Evolutionary conservation across 2,888 invertebrate genomes (phyloP).

Genomic region (Drosophila nigricruria): DNA sequence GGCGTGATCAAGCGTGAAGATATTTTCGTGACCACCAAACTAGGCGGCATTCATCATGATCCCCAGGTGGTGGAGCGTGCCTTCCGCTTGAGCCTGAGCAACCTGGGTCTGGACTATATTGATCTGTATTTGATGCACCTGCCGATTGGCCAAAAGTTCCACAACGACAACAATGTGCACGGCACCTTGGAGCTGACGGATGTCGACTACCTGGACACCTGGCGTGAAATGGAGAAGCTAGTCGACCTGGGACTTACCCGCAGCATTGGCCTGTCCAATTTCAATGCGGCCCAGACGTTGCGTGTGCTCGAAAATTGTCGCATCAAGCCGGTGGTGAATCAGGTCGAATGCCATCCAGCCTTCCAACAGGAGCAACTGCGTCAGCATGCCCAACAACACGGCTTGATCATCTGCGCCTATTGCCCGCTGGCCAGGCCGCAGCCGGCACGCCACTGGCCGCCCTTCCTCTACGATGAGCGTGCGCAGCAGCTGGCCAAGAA

Average conservation of each 20-base stretch:
- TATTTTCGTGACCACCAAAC: conserved; percentile 83
- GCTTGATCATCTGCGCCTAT: conserved; percentile 90
- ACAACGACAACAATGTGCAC: conserved; percentile 85
- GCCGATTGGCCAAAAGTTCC: conserved; percentile 89
- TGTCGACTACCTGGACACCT: conserved; percentile 84
- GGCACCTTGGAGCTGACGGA: conserved; percentile 78
- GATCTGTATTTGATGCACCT: conserved; percentile 94
- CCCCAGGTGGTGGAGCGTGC: conserved; percentile 89
- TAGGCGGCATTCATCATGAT: conserved; percentile 87
- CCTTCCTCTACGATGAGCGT: conserved; percentile 82
- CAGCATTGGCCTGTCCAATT: conserved; percentile 83
- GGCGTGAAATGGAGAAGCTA: conserved; percentile 84
- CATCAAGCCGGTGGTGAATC: conserved; percentile 84
- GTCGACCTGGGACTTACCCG: conserved; percentile 80
- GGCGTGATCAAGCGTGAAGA: conserved; percentile 85
- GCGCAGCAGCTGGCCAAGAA: conserved; percentile 87
- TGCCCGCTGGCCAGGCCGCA: conserved; percentile 90
- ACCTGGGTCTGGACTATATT: conserved; percentile 90
- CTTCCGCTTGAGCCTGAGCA: conserved; percentile 88
- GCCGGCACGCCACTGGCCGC: conserved; percentile 87
- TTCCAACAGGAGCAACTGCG: conserved; percentile 87
- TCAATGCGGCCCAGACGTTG: conserved; percentile 83
- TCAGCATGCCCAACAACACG: conserved; percentile 88
- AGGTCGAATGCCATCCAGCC: conserved; percentile 84
- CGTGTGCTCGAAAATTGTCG: conserved; percentile 80